Base-by-base conservation (phyloP, 1,140 invertebrate genomes). In the Drosophila kanapiae region DNA sequence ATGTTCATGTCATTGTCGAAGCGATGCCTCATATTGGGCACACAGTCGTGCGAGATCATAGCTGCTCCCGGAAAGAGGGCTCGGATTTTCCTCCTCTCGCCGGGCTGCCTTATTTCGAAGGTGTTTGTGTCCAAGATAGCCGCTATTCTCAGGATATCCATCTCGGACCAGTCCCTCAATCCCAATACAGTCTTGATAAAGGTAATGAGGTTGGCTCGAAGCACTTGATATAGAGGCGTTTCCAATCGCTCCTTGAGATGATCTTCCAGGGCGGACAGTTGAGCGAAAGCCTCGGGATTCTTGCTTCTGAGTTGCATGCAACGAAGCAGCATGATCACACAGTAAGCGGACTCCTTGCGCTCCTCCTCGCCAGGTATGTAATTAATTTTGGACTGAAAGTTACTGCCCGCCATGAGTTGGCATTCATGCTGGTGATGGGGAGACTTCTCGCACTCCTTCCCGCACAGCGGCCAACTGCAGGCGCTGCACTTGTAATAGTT, bases 61-160 rank as follows among this genome's bases (percentile, higher is more conserved):
- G 94, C 94, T 1, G 94, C 94, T 13, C 93, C 94, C 1, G 94
- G 93, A 80, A 95, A 96, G 31, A 96, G 90, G n/a, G 94, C 95
- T 38, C 95, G 92, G 29, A 94, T 90, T 63, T 94, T 94, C 16
- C 92, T 93, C 4, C 91, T 68, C 10, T 93, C 92, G 59, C 93
- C 81, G 13, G 88, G 82, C 38, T 94, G 94, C 53, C 94, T 91
- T 2, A 95, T 92, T 76, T 95, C 95, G 74, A 95, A 96, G 14
- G 95, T 93, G 78, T 96, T 96, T 3, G 95, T 95, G 72, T 96
- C 95, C 62, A 96, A 93, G 62, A 96, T 95, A 4, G 94, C 95
- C 38, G 95, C 95, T 6, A 95, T 93, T 80, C 94, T 94, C 13
- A 96, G 91, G 35, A 96, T 95, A 5, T 95, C 94, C 78, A 95